Conservation (phyloP, 2,113 vertebrate species). For the Psophia crepitans region DNA sequence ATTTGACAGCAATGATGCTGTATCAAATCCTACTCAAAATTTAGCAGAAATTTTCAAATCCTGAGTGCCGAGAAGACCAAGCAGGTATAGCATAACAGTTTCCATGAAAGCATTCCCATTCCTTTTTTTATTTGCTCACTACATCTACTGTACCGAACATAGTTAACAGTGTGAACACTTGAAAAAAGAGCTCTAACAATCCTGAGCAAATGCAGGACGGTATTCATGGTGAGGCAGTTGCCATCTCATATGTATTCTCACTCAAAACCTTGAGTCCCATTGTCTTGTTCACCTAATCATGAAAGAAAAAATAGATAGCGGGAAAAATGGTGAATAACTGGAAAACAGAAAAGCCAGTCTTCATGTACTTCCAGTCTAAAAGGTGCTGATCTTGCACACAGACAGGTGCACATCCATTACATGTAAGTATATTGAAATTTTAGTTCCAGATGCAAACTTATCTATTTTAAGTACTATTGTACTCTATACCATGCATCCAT, state of each 20-base stretch:
- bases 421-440: not conserved
- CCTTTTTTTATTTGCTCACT: not conserved
- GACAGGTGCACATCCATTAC: not conserved
- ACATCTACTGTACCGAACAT: not conserved
- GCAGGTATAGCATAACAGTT: not conserved
- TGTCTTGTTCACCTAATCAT: not conserved
- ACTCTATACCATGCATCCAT: not conserved
- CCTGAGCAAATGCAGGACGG: not conserved
- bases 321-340: not conserved
- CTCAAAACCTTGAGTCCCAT: not conserved
- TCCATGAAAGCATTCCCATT: not conserved
- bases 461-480: not conserved
- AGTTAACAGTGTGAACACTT: not conserved
- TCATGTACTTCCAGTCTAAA: not conserved
- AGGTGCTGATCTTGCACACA: not conserved
- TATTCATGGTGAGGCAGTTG: not conserved
- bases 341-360: not conserved
- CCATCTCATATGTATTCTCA: not conserved
- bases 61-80: not conserved
- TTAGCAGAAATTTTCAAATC: not conserved
- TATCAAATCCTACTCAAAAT: not conserved
- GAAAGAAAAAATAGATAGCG: not conserved
- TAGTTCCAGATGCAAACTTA: not conserved
- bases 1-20: not conserved
- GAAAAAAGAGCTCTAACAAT: not conserved